Base-by-base conservation (phyloP, 2,888 invertebrate genomes). In the Lampropteryx suffumata region DNA sequence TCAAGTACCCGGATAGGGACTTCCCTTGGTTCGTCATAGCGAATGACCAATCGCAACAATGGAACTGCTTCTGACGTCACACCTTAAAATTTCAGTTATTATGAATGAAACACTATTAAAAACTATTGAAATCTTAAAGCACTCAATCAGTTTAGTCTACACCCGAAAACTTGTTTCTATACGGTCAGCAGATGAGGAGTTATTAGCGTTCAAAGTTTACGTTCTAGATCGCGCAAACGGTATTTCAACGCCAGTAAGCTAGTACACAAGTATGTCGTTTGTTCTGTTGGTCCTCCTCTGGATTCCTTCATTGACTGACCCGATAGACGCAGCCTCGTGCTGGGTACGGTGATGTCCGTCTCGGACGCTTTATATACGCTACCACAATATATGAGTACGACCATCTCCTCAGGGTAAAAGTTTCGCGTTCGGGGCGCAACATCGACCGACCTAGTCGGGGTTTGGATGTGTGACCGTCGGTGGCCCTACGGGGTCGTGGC, bases 391-490 rank as follows among this genome's bases (percentile, higher is more conserved):
- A 8, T 37, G 40, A 55, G 42, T 13, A 42, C 28, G 52, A 57
- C 43, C 29, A 54, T 44, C 37, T 41, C 43, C 52, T 36, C 44
- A 34, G 49, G 50, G 55, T 51, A 46, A n/a, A 29, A 57, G 53
- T 53, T 60, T 45, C 10, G 60, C 60, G 60, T 55, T 50, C 60
- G 60, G 37, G 48, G 40, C 42, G 42, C 51, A 34, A 39, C 57
- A 57, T 51, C 30, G 46, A 60, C 49, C 41, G 34, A 26, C 60
- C 41, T 32, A 30, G 40, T 40, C 13, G 24, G 21, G 48, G 52
- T 47, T 42, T 42, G 33, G 28, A 42, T 42, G 41, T 37, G 41
- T 47, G 51, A 43, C 57, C 34, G 34, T 49, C 55, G 55, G 57
- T 46, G 55, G 55, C 57, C 53, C 50, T 21, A n/a, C 24, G 34